Evolutionary conservation across 2,888 invertebrate genomes (phyloP), one percentile per base, ranked within the genome.

Genomic region (Tetragonisca angustula): DNA sequence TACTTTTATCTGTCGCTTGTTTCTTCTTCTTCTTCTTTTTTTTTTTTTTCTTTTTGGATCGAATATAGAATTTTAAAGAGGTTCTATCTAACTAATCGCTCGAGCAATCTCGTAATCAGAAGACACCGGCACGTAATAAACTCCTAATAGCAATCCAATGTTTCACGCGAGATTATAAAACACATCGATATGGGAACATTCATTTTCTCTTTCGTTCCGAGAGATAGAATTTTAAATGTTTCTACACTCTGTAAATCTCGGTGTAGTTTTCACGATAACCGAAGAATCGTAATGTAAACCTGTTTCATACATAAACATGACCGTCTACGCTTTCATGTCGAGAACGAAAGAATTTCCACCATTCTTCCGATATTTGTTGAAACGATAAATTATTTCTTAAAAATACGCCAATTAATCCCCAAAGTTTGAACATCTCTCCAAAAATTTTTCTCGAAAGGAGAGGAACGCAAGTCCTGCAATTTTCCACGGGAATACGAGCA

Each of bases 41-140:
- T 5, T 19, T 11, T 52, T 17, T 43, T 11, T 11, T 9, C 0
- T 36, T 5, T 43, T 43, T 43, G 0, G 32, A 27, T 52, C 17
- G 56, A 24, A 27, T 13, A 6, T 49, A 79, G 79, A 64, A 79
- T 79, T 62, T 79, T 79, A 81, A 73, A 24, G 15, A 69, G 27
- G 49, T 17, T 24, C 21, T n/a, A 43, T 17, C 27, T 17, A 49
- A 65, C 19, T 17, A 36, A 71, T 36, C 43, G 9, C 27, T 15
- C 67, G 36, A 69, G 59, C 72, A 32, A 69, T 64, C 54, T 49
- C 43, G 19, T 61, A 71, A 62, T 61, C 71, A n/a, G 15, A n/a
- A 11, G 36, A 49, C 27, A 62, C 72, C 43, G 61, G 32, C 52
- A n/a, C 49, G 24, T 27, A 56, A 80, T 77, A 70, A 77, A 76